phyloP scores from a whole-genome alignment of 2,888 invertebrate genomes.

The Frankliniella intonsa region DNA sequence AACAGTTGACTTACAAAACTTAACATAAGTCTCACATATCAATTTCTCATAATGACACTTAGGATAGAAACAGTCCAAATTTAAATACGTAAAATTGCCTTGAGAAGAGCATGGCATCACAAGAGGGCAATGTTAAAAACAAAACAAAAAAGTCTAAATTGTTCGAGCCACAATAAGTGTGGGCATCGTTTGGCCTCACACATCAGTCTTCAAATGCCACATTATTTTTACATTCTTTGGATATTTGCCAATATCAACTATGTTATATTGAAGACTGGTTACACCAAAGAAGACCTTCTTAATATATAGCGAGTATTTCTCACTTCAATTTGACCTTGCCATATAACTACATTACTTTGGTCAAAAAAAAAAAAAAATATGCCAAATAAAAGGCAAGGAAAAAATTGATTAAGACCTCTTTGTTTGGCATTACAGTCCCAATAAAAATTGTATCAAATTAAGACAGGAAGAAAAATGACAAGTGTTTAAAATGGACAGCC shows the following conservation, averaged over 20 bases:
- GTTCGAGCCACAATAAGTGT: slow-evolving; percentile 26
- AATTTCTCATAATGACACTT: neutral
- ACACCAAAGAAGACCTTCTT: slow-evolving; percentile 15
- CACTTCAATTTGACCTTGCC: slow-evolving; percentile 14
- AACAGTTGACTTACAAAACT: slow-evolving; percentile 25
- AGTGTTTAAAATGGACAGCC: slow-evolving; percentile 17
- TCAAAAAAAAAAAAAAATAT: neutral
- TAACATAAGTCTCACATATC: slow-evolving; percentile 10
- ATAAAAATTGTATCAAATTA: slow-evolving; percentile 24
- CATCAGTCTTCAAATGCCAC: slow-evolving; percentile 26
- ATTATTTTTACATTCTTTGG: slow-evolving; percentile 23
- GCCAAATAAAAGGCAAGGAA: neutral
- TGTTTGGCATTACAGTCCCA: slow-evolving; percentile 19
- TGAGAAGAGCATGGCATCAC: slow-evolving; percentile 26
- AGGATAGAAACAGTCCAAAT: slow-evolving; percentile 22
- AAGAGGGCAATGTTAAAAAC: slow-evolving; percentile 18
- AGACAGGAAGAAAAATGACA: slow-evolving; percentile 13
- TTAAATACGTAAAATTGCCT: slow-evolving; percentile 23
- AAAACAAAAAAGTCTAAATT: slow-evolving; percentile 27
- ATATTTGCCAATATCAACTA: slow-evolving; percentile 25
- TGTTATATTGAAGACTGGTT: slow-evolving; percentile 21
- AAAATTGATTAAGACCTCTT: neutral
- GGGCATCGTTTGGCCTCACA: slow-evolving; percentile 24
- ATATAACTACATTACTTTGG: slow-evolving; percentile 3
- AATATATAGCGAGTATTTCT: slow-evolving; percentile 20